Evolutionary conservation across 2,113 vertebrate genomes (phyloP), one percentile per base, ranked within the genome.

Genomic region (Otus sunia): DNA sequence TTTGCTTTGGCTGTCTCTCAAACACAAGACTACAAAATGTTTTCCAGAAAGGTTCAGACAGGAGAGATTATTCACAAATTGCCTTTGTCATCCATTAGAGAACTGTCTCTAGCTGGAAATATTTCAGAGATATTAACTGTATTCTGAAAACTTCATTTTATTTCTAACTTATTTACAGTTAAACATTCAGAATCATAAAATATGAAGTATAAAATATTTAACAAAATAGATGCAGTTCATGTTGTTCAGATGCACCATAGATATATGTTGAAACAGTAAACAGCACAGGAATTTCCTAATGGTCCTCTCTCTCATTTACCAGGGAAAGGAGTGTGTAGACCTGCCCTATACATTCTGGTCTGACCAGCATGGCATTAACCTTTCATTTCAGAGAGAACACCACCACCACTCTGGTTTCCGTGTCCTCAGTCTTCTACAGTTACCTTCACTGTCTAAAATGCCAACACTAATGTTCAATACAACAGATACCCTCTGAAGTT

Each of bases 151-250:
- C 90, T 92, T 95, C 41, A 63, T 95, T 97, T 97, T 97, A 97
- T 97, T 97, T 97, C 95, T 96, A 97, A 95, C 94, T 96, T 97
- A 89, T 97, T 95, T 97, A 97, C 96, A 97, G 73, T 95, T 95
- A 87, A 96, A 97, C 96, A 97, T 95, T 94, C 80, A 96, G 86
- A 94, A 96, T 95, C 94, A 94, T 94, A 96, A 96, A 96, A 97
- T 96, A 90, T 55, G 80, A 94, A 97, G 86, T 97, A 94, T 97
- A 97, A 97, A 97, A 97, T 97, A 96, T 79, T 97, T 96, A 97
- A 97, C 93, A 97, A 97, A 97, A 97, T 96, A 95, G 91, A 95
- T 94, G 95, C 91, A 91, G 90, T 97, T 96, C 87, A 2, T 91
- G 95, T 97, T 91, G 83, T 86, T 96, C 90, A 72, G 94, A 71